phyloP scores from a whole-genome alignment of 2,113 vertebrate genomes.

The Pygoscelis antarcticus region DNA sequence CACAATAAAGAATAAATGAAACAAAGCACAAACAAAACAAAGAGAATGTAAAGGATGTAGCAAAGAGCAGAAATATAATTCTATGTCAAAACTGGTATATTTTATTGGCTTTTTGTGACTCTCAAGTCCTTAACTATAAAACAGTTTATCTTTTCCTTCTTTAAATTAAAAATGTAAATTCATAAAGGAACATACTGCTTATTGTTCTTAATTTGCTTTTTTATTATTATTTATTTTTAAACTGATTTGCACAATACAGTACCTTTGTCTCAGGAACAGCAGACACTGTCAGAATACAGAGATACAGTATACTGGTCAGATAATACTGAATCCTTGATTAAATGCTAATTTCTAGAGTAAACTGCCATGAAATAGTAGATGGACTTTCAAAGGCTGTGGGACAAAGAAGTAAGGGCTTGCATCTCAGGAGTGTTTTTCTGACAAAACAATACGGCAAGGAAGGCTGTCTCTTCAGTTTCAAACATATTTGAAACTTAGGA shows the following conservation, averaged over 20 bases:
- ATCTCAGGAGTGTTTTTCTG: neutral
- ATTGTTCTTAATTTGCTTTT: neutral
- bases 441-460: neutral
- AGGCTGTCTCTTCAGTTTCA: neutral
- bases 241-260: neutral
- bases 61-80: neutral
- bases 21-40: neutral
- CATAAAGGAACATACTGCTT: neutral
- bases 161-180: neutral
- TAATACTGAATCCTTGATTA: neutral
- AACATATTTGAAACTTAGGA: neutral
- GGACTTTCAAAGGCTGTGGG: neutral
- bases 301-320: neutral
- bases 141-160: neutral
- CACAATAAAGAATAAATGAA: neutral
- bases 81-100: neutral
- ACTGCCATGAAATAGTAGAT: neutral
- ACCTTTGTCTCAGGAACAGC: neutral
- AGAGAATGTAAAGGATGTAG: neutral
- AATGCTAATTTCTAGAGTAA: neutral
- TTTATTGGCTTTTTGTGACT: neutral
- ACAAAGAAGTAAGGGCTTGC: neutral
- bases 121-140: neutral
- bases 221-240: neutral
- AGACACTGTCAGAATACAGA: neutral